These are phyloP conservation scores for Toxostoma redivivum DNA, from an alignment of 2,113 vertebrate genomes.

Conservation along the genomic window DNA sequence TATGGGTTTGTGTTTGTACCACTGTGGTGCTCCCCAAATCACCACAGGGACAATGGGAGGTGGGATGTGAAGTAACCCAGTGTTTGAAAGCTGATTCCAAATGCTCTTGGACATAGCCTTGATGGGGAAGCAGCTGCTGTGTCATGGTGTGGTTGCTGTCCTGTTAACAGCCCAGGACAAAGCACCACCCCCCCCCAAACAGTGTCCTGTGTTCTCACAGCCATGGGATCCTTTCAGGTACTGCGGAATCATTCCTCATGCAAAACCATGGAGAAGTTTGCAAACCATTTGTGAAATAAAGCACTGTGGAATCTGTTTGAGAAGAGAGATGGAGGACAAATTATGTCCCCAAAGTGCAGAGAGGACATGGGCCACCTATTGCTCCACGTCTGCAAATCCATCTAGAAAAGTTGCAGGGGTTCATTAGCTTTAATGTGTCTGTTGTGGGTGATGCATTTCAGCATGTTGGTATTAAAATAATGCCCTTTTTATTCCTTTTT, in stretches of 20 bases:
- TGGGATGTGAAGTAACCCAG: background rate
- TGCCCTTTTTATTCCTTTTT: background rate
- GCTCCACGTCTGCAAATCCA: background rate
- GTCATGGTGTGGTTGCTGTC: background rate
- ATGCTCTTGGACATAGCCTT: background rate
- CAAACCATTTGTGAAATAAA: background rate
- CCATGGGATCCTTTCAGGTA: no score
- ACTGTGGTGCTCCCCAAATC: background rate
- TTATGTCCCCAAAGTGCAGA: background rate
- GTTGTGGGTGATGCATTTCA: background rate
- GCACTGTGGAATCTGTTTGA: background rate
- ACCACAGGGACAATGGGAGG: background rate
- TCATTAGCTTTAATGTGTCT: background rate
- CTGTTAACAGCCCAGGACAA: background rate
- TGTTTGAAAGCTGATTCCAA: background rate
- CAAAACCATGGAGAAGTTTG: background rate
- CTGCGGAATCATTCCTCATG: background rate
- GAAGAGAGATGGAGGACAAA: background rate
- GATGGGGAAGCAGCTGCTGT: background rate
- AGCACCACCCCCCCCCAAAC: background rate
- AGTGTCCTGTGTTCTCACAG: background rate
- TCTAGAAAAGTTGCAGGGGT: background rate
- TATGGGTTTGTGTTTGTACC: background rate
- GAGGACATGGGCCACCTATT: rapidly evolving
- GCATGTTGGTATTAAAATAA: background rate